Base-by-base conservation (phyloP, 2,888 invertebrate species). In the Melanchra persicariae region DNA sequence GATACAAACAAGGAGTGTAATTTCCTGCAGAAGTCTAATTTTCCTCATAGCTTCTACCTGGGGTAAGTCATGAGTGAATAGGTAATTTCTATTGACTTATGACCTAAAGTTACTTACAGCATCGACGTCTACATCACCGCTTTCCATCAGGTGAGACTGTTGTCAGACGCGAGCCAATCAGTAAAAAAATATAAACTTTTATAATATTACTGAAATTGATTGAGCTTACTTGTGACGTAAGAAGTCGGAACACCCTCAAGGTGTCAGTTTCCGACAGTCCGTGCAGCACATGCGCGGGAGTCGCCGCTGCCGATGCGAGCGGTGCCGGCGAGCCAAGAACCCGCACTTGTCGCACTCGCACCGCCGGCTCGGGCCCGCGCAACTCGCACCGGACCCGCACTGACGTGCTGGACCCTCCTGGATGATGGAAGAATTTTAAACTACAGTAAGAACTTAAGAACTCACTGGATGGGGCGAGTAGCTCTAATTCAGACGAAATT, bases 221-320 rank as follows among this genome's bases (percentile, higher is more conserved):
- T n/a, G 17, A 22, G 37, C 15, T 60, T 90, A 98, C 98, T 97
- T 98, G 98, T 57, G 98, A 98, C 0, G 99, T 99, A 49, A 99
- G 98, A 10, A 99, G 96, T 19, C 99, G 96, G 92, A 99, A 99
- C 0, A 99, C 99, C 80, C 98, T 96, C 52, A 99, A 95, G 0
- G 99, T 99, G 94, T 99, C 99, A 0, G 97, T 96, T 93, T 99
- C 99, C 85, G 99, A 98, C 87, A 98, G 98, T 74, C 97, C 96
- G 89, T 98, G 98, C 81, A 99, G 98, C 24, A 99, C 97, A 40
- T 97, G 97, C 45, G 95, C 84, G 1, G 91, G 91, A 4, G 89
- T 76, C 2, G 82, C 74, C 22, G 86, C 80, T 52, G 87, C 73
- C 12, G 86, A 62, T 22, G 83, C 67, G 10, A 74, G 77, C 1